phyloP scores from a whole-genome alignment of 2,888 invertebrate genomes.

The Pheosia tremula region DNA sequence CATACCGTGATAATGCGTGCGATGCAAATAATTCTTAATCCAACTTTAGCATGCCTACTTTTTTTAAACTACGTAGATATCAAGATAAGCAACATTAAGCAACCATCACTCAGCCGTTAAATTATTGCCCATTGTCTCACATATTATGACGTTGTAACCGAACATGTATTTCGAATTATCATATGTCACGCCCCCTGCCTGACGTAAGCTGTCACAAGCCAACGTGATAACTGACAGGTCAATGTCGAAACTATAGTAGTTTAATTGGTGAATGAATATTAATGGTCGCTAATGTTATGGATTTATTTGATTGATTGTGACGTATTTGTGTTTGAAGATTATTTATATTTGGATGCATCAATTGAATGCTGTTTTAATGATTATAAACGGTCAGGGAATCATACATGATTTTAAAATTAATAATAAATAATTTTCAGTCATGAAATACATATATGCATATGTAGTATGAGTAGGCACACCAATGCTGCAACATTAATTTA shows the following conservation, averaged over 20 bases:
- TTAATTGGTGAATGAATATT: slow-evolving; percentile 7
- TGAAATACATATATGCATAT: too few species aligned
- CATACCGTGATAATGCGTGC: too few species aligned
- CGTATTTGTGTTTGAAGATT: neutral
- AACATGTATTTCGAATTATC: neutral
- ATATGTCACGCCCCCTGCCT: neutral
- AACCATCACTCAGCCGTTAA: neutral
- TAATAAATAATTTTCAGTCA: too few species aligned
- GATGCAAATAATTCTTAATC: too few species aligned
- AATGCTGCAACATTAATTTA: too few species aligned
- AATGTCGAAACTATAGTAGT: slow-evolving; percentile 11
- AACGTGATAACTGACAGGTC: slow-evolving; percentile 1
- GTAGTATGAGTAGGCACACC: too few species aligned
- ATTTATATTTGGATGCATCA: too few species aligned
- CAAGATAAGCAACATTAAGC: too few species aligned
- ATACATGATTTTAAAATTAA: too few species aligned
- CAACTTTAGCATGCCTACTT: too few species aligned
- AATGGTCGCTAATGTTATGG: neutral
- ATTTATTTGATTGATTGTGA: slow-evolving; percentile 1
- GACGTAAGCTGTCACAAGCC: slow-evolving; percentile 1
- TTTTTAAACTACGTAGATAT: too few species aligned
- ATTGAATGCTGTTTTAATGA: slow-evolving; percentile 14
- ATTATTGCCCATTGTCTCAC: slow-evolving; percentile 1
- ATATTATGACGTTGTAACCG: neutral
- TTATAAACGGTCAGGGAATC: slow-evolving; percentile 5